Conservation (phyloP, 2,888 invertebrate species). For the Epirrhoe alternata region DNA sequence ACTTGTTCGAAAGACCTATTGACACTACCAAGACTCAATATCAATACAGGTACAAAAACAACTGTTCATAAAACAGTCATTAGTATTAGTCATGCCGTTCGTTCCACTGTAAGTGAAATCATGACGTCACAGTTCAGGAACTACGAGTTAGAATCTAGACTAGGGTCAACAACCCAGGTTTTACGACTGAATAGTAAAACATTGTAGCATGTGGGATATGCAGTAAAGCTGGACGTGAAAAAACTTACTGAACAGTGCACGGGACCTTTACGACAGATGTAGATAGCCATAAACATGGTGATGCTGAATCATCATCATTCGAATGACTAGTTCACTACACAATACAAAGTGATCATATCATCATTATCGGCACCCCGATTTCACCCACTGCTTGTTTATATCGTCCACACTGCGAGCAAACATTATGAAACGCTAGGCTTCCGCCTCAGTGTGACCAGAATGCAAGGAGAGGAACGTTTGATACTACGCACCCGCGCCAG, state of each 20-base stretch:
- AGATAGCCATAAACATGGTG: constrained; percentile 26
- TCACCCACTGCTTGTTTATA: no score
- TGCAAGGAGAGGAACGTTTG: no score
- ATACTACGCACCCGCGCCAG: no score
- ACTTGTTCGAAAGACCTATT: no score
- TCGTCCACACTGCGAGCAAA: no score
- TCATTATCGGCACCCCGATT: no score
- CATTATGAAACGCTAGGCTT: no score
- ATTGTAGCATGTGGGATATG: constrained; percentile 43
- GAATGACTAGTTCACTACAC: no score
- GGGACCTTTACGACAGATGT: constrained; percentile 29
- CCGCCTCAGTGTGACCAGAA: no score
- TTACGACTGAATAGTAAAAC: constrained; percentile 50
- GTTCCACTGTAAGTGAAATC: constrained; percentile 4
- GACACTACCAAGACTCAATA: no score
- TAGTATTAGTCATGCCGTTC: not conserved
- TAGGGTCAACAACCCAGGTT: constrained; percentile 59
- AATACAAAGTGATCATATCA: no score
- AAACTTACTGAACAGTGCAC: constrained; percentile 27
- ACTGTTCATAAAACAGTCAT: not conserved
- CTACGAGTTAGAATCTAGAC: constrained; percentile 40
- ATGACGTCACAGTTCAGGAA: constrained; percentile 17
- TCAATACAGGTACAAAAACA: not conserved
- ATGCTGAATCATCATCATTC: not conserved
- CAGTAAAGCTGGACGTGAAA: constrained; percentile 38